Percentiles rank a stretch among this genome's conserved stretches.
These are phyloP conservation scores for Tholera decimalis DNA, from an alignment of 2,888 invertebrate species.

Conservation along the genomic window DNA sequence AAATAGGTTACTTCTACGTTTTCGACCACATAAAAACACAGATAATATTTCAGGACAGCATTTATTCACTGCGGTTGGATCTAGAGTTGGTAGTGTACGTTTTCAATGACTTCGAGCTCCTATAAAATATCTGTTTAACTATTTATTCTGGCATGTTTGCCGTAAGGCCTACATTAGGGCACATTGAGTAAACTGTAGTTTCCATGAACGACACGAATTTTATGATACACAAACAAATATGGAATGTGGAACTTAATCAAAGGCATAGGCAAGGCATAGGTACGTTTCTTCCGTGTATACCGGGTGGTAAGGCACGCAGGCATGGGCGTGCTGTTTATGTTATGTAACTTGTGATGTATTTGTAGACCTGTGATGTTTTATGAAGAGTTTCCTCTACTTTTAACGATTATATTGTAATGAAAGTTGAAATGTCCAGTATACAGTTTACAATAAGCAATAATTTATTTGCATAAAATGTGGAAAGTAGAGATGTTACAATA, in stretches of 20 bases:
- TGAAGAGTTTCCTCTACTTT: conserved; percentile 36
- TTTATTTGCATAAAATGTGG: too few species aligned
- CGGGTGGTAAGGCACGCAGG: background rate
- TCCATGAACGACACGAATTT: conserved; percentile 37
- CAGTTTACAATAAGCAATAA: background rate
- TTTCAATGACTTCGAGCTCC: background rate
- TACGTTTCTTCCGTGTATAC: conserved; percentile 36
- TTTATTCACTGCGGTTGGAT: background rate
- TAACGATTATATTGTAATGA: background rate
- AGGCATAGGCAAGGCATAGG: conserved; percentile 15
- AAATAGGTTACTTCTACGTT: too few species aligned
- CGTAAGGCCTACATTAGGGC: background rate
- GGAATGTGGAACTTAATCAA: conserved; percentile 35
- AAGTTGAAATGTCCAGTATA: background rate
- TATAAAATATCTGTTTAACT: background rate
- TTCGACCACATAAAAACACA: too few species aligned
- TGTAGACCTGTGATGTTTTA: conserved; percentile 40
- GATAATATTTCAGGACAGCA: background rate
- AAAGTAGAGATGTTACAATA: too few species aligned
- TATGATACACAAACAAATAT: conserved; percentile 54
- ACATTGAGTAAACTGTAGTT: conserved; percentile 28
- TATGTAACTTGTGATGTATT: conserved; percentile 34
- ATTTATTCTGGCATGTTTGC: conserved; percentile 2
- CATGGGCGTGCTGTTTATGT: conserved; percentile 38
- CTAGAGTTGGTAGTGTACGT: background rate